These are phyloP conservation scores for Eulacestoma nigropectus DNA, from an alignment of 2,113 vertebrate species.

Conservation along the genomic window DNA sequence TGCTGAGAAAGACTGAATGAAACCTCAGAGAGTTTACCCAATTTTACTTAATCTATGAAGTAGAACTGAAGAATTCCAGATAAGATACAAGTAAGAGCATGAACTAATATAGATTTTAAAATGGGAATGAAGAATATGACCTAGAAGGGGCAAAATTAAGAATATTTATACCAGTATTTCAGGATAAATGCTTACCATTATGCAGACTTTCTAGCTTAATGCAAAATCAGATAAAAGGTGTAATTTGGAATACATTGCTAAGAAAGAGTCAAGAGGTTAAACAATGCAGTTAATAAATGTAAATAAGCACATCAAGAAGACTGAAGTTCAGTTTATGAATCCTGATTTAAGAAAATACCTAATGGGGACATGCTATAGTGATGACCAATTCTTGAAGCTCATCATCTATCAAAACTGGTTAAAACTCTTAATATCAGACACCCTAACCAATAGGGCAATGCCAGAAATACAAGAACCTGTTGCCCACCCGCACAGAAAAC, in stretches of 20 bases:
- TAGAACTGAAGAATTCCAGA: neutral
- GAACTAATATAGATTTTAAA: constrained; percentile 10
- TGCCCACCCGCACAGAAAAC: neutral
- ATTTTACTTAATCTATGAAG: constrained; percentile 21
- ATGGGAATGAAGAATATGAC: neutral
- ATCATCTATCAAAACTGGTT: neutral
- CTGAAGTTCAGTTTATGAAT: neutral
- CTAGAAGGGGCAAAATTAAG: neutral
- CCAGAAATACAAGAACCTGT: neutral
- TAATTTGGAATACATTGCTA: neutral
- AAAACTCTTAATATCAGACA: neutral
- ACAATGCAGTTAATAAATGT: neutral
- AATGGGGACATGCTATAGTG: neutral
- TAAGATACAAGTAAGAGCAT: neutral
- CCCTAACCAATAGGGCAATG: neutral
- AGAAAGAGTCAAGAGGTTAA: neutral
- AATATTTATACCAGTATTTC: neutral
- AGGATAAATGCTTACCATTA: neutral
- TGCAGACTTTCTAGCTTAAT: neutral
- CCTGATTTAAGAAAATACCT: neutral
- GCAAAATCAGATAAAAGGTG: constrained; percentile 30
- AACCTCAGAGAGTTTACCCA: constrained; percentile 33
- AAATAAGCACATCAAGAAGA: neutral
- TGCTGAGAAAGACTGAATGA: constrained; percentile 24
- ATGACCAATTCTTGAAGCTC: neutral